phyloP scores from a whole-genome alignment of 2,113 vertebrate genomes.

The Protobothrops flavoviridis region DNA sequence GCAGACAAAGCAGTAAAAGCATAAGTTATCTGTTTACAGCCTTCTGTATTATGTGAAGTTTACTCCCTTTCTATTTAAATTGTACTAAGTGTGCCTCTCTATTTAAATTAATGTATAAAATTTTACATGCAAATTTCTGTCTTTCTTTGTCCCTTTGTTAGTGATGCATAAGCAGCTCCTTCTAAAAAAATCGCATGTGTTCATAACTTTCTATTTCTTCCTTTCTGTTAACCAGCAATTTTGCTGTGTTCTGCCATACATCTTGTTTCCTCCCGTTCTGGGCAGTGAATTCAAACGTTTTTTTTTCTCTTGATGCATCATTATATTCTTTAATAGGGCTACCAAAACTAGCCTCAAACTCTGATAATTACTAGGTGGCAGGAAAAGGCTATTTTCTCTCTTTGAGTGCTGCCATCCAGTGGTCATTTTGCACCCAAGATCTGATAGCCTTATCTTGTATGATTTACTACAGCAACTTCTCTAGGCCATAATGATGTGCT shows the following conservation, averaged over 20 bases:
- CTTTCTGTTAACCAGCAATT: neutral
- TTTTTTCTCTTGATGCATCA: neutral
- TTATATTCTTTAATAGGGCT: neutral
- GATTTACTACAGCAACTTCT: neutral
- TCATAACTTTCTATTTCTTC: neutral
- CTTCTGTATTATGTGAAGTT: neutral
- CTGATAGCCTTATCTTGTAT: neutral
- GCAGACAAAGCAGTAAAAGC: neutral
- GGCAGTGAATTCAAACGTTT: neutral
- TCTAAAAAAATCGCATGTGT: neutral
- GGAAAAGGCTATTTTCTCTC: neutral
- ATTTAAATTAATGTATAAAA: neutral
- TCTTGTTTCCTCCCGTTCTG: neutral
- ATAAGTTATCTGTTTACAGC: neutral
- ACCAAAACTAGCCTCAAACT: neutral
- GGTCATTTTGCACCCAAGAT: neutral
- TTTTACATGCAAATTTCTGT: neutral
- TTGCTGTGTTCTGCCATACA: neutral
- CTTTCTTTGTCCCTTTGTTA: neutral
- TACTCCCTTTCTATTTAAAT: neutral
- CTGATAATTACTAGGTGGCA: neutral
- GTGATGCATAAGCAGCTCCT: no score
- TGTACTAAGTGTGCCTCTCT: neutral
- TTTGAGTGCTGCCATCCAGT: neutral
- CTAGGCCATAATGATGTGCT: neutral